Evolutionary conservation across 1,140 invertebrate genomes (phyloP).

Genomic region (Drosophila novamexicana): DNA sequence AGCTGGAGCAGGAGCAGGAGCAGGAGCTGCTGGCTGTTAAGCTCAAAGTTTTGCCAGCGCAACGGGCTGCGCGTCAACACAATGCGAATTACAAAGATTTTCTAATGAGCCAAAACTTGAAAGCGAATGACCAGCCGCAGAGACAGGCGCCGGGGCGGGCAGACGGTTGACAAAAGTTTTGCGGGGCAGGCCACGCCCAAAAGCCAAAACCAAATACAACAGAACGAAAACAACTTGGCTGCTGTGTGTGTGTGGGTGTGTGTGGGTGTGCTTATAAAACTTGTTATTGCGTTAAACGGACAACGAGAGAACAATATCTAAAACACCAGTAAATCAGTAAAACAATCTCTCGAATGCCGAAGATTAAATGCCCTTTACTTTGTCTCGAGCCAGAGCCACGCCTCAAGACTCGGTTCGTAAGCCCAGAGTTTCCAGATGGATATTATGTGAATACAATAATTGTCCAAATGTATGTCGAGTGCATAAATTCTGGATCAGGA

Average conservation of each 20-base stretch:
- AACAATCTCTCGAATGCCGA: neutral
- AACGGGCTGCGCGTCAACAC: constrained; percentile 38
- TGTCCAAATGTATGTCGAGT: too few relatives aligned
- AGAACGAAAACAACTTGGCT: neutral
- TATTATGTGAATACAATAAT: too few relatives aligned
- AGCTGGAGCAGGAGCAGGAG: constrained; percentile 12
- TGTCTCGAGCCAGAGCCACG: too few relatives aligned
- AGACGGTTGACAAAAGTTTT: constrained; percentile 39
- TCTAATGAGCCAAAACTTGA: constrained; percentile 73
- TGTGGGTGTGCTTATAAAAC: constrained; percentile 32
- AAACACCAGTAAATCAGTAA: neutral
- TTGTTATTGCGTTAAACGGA: constrained; percentile 54
- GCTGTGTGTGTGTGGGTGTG: neutral
- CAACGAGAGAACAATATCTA: neutral
- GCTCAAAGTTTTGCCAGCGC: constrained; percentile 44
- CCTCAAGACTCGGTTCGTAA: too few relatives aligned
- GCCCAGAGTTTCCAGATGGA: too few relatives aligned
- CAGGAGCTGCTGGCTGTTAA: constrained; percentile 9
- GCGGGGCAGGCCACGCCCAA: neutral
- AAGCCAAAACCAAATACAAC: neutral
- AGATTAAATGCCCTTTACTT: neutral
- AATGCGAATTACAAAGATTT: constrained; percentile 68
- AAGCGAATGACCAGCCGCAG: constrained; percentile 41
- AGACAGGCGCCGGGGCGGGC: neutral
- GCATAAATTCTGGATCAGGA: too few relatives aligned